Conservation (phyloP, 2,113 vertebrate genomes). For the Myotis yumanensis region DNA sequence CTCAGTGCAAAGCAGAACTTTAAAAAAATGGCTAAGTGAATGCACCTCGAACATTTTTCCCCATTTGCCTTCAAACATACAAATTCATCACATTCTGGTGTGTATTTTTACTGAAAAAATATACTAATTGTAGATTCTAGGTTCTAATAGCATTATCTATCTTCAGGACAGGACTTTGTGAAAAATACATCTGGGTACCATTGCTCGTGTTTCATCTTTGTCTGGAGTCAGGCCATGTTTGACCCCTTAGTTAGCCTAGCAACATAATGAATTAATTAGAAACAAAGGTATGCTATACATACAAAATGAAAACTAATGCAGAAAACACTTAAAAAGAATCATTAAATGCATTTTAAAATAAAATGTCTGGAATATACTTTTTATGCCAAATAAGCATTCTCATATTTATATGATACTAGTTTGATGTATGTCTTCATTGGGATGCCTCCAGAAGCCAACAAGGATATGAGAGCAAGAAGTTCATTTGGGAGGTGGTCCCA, state of each 20-base stretch:
- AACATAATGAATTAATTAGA: slow-evolving; percentile 85
- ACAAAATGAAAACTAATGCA: slow-evolving; percentile 84
- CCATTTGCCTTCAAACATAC: slow-evolving; percentile 46
- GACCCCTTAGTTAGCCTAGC: slow-evolving; percentile 83
- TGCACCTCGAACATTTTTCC: slow-evolving; percentile 57
- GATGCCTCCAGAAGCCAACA: neutral
- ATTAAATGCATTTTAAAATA: slow-evolving; percentile 75
- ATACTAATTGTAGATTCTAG: slow-evolving; percentile 67
- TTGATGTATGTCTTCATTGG: neutral
- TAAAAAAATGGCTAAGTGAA: slow-evolving; percentile 18
- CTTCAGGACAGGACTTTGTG: slow-evolving; percentile 64
- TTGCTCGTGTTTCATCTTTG: slow-evolving; percentile 83
- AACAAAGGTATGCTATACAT: slow-evolving; percentile 82
- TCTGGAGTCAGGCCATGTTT: slow-evolving; percentile 81
- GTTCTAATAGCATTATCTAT: slow-evolving; percentile 72
- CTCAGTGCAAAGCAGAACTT: slow-evolving; percentile 27
- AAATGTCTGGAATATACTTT: slow-evolving; percentile 76
- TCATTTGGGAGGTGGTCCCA: neutral
- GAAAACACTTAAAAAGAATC: slow-evolving; percentile 79
- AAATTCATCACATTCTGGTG: slow-evolving; percentile 64
- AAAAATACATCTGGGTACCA: slow-evolving; percentile 78
- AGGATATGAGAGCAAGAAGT: neutral
- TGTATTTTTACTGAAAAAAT: slow-evolving; percentile 70
- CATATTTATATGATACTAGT: neutral
- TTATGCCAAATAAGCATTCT: slow-evolving; percentile 58